Percentiles rank a stretch among this genome's conserved stretches.
Evolutionary conservation across 2,888 invertebrate genomes (phyloP).

Genomic region (Torymus aiolomorphi): DNA sequence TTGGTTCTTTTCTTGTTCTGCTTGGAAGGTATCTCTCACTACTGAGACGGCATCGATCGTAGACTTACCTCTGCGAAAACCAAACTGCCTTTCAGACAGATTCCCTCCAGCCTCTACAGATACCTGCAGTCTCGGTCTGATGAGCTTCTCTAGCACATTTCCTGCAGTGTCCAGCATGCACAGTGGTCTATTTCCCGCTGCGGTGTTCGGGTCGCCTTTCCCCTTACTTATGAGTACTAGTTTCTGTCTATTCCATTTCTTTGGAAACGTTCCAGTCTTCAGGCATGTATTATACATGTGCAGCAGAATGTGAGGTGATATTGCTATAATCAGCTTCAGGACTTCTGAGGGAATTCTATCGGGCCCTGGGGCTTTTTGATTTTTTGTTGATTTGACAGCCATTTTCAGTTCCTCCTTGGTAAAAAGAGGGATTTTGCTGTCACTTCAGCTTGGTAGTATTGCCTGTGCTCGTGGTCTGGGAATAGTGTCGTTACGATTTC

Average conservation of each 20-base stretch:
- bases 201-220: background rate
- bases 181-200: background rate
- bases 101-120: background rate
- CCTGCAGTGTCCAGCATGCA: slow-evolving; percentile 14
- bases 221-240: background rate
- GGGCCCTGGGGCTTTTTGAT: slow-evolving; percentile 1
- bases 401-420: background rate
- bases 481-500: background rate
- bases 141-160: background rate
- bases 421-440: background rate
- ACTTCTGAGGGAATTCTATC: too few species aligned
- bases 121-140: background rate
- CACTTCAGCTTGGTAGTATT: background rate
- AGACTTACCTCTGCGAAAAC: too few species aligned
- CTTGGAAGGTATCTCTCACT: background rate
- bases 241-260: background rate
- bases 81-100: background rate
- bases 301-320: background rate
- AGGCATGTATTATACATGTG: background rate
- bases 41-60: too few species aligned
- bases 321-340: background rate
- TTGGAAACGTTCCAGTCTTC: background rate
- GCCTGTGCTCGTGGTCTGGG: background rate
- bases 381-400: background rate
- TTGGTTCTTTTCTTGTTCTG: background rate